Evolutionary conservation across 1,140 invertebrate genomes (phyloP).

Genomic region (Cydia splendana): DNA sequence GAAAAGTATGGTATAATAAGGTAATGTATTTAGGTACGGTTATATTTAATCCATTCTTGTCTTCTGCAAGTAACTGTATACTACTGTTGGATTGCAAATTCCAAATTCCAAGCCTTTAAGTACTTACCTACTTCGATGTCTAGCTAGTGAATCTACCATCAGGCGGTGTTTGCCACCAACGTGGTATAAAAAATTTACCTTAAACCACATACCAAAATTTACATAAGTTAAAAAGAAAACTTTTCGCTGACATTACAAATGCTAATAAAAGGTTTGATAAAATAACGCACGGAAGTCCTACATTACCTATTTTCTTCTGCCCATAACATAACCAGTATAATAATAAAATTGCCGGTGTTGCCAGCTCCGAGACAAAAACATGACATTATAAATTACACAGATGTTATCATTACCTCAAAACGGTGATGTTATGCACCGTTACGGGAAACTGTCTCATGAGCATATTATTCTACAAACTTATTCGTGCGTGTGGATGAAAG

Average conservation of each 20-base stretch:
- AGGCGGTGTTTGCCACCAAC: too few relatives aligned
- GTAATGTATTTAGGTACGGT: too few relatives aligned
- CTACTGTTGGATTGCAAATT: too few relatives aligned
- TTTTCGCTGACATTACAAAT: background rate
- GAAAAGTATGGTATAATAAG: too few relatives aligned
- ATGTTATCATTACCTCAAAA: constrained; percentile 31
- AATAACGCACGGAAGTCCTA: background rate
- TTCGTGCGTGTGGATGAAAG: background rate
- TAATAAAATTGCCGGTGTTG: constrained; percentile 29
- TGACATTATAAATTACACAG: constrained; percentile 31
- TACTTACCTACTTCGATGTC: too few relatives aligned
- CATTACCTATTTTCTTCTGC: background rate
- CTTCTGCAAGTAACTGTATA: too few relatives aligned
- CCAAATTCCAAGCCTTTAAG: too few relatives aligned
- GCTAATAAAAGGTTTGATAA: background rate
- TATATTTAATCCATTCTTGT: too few relatives aligned
- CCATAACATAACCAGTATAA: background rate
- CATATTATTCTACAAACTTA: background rate
- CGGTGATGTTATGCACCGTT: constrained; percentile 29
- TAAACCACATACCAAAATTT: too few relatives aligned
- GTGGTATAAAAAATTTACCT: too few relatives aligned
- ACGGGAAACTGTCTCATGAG: constrained; percentile 26
- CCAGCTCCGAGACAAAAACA: constrained; percentile 26
- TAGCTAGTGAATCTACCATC: too few relatives aligned
- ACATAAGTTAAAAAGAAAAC: too few relatives aligned